These are phyloP conservation scores for Athrips mouffetella DNA, from an alignment of 2,888 invertebrate species.

Conservation along the genomic window DNA sequence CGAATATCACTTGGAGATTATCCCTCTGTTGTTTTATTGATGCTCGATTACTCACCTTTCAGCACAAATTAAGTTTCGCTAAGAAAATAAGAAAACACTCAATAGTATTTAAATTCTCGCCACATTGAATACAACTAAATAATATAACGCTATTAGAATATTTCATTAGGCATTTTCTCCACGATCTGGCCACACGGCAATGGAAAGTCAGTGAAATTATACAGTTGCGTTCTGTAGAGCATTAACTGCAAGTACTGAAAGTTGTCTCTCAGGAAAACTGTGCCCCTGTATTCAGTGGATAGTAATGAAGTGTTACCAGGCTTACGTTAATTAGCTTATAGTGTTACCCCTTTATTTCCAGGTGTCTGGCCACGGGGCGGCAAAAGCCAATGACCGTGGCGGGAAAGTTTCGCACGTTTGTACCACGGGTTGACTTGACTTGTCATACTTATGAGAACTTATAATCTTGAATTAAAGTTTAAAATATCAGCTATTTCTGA, in stretches of 20 bases:
- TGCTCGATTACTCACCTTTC: too few species aligned
- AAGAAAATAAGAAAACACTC: too few species aligned
- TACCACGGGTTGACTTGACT: neutral
- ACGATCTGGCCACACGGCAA: conserved; percentile 11
- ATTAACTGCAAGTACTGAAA: conserved; percentile 19
- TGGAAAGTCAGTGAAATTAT: conserved; percentile 38
- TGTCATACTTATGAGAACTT: too few species aligned
- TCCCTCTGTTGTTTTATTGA: too few species aligned
- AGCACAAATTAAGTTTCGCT: too few species aligned
- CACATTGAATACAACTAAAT: neutral
- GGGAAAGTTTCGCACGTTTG: conserved; percentile 1
- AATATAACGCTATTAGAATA: neutral
- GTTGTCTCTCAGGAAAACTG: conserved; percentile 13
- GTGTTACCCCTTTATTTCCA: conserved; percentile 9
- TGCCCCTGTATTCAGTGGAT: conserved; percentile 8
- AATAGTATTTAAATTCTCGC: too few species aligned
- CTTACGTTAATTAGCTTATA: neutral
- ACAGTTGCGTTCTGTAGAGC: conserved; percentile 25
- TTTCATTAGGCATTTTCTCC: conserved; percentile 10
- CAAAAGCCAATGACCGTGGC: conserved; percentile 2
- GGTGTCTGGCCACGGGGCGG: neutral
- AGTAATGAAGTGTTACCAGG: neutral
- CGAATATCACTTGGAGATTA: too few species aligned
- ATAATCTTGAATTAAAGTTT: too few species aligned
- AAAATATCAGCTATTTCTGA: too few species aligned